Evolutionary conservation across 1,140 invertebrate genomes (phyloP), one percentile per base, ranked within the genome.

Genomic region (Trachymyrmex cornetzi): DNA sequence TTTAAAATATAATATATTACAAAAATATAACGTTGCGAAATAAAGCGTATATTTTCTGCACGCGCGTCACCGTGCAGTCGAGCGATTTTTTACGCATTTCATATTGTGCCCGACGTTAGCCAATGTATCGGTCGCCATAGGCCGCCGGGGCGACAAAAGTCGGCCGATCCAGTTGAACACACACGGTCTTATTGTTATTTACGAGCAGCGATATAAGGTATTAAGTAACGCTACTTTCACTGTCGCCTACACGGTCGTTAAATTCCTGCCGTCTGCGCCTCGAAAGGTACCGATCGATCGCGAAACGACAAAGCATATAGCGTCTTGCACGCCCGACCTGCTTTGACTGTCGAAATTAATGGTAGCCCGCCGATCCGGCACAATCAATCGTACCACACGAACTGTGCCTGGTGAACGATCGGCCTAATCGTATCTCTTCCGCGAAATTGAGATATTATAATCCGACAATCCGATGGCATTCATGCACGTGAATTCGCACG

Each of bases 171-270:
- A 84, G 84, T 84, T 77, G 86, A 84, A 82, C 87, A 63, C 77
- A 27, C 72, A 22, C 69, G 72, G 77, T 16, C 89, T 61, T 88
- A 81, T 91, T 91, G 89, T 91, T 91, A 90, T 91, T 90, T 91
- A 91, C 82, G 89, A 87, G 64, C 85, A 59, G 80, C 80, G 92
- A 91, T 91, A 91, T 88, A 55, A 88, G 67, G 88, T 93, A 93
- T 93, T 93, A 92, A 93, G 92, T 93, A 93, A 93, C 88, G 86
- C 90, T 92, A 92, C 92, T 93, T 93, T 93, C 92, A 93, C 92
- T 93, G 92, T 93, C 92, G 92, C 92, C 92, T 93, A 93, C 92
- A 89, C 92, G 74, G 63, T 80, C 84, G 90, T 91, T 89, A 86
- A 93, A 93, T 93, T 93, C 92, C 88, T 90, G 57, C 63, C 87